Percentiles rank a stretch among this genome's conserved stretches.
Evolutionary conservation across 2,888 invertebrate genomes (phyloP).

Genomic region (Oscheius sp.): DNA sequence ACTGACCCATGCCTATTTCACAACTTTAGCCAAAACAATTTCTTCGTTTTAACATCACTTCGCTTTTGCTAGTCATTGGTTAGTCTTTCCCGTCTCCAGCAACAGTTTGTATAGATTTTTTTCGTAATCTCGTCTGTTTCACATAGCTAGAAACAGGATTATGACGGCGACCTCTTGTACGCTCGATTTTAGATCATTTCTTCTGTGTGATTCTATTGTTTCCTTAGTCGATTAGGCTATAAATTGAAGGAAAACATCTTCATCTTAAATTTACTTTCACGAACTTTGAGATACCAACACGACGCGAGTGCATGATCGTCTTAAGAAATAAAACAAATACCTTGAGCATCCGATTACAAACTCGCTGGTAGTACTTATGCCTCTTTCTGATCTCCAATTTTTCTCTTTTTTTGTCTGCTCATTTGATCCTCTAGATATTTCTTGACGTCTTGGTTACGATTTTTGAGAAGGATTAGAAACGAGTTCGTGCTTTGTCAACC

Average conservation of each 20-base stretch:
- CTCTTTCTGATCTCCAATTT: not conserved
- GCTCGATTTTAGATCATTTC: not conserved
- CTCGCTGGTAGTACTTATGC: not conserved
- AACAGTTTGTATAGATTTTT: too few species aligned
- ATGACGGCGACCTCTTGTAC: not conserved
- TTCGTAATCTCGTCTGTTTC: too few species aligned
- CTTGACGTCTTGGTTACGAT: not conserved
- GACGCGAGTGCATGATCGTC: not conserved
- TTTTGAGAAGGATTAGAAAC: constrained; percentile 4
- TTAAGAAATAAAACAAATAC: constrained; percentile 4
- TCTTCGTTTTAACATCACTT: too few species aligned
- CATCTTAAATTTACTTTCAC: not conserved
- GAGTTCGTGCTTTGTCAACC: constrained; percentile 6
- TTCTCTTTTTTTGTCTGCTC: not conserved
- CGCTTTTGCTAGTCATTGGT: too few species aligned
- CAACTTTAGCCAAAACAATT: too few species aligned
- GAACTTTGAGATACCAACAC: not conserved
- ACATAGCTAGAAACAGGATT: not conserved
- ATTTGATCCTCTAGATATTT: not conserved
- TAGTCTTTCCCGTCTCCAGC: too few species aligned
- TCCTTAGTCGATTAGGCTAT: not conserved
- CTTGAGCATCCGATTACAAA: not conserved
- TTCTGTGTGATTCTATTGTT: too few species aligned
- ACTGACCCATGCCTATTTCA: too few species aligned
- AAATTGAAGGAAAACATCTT: not conserved